phyloP scores from a whole-genome alignment of 2,113 vertebrate genomes.

The Ictidomys tridecemlineatus region DNA sequence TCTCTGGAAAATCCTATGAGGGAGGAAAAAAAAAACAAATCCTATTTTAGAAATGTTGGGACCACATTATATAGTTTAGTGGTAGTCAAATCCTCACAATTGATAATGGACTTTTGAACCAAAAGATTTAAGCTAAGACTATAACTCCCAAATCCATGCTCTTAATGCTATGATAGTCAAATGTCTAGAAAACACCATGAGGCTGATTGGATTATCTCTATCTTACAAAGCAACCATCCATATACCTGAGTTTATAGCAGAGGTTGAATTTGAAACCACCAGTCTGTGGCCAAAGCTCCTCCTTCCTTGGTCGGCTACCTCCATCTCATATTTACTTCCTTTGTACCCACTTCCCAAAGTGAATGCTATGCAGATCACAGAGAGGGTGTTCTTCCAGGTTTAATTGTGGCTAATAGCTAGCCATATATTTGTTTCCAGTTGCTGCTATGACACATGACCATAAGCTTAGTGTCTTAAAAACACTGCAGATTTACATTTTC shows the following conservation, averaged over 20 bases:
- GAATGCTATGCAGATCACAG: fast-evolving
- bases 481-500: neutral
- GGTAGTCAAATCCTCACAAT: neutral
- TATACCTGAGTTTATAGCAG: neutral
- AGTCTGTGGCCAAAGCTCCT: neutral
- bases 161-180: neutral
- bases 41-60: neutral
- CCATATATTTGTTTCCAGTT: neutral
- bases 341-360: neutral
- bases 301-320: neutral
- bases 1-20: neutral
- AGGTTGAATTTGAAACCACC: neutral
- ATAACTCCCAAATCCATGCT: neutral
- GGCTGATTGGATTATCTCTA: neutral
- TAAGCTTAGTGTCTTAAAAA: neutral
- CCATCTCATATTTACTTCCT: neutral
- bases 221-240: neutral
- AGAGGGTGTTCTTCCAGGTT: neutral
- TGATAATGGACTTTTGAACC: neutral
- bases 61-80: neutral
- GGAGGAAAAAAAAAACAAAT: neutral
- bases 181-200: slow-evolving; percentile 12
- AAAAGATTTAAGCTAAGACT: neutral
- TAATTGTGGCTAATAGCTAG: neutral
- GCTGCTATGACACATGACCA: neutral